Base-by-base conservation (phyloP, 1,140 invertebrate genomes). In the Brachionus calyciflorus region DNA sequence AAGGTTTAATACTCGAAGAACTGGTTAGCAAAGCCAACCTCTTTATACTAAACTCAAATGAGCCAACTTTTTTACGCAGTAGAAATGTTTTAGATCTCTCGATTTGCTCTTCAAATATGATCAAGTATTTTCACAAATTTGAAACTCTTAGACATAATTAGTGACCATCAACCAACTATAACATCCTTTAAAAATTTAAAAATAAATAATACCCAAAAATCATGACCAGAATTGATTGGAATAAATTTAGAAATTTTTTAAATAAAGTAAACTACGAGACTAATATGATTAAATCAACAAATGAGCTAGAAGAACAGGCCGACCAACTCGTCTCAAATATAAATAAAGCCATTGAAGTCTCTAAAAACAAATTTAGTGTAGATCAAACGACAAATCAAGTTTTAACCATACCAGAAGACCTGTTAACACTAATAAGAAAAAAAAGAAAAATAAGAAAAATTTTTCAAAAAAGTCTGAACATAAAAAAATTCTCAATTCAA, bases 371-470 rank as follows among this genome's bases (percentile, higher is more conserved):
- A 26, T 55, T 24, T 26, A 55, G 26, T 24, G 24, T 55, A 55
- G 17, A 17, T 24, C 1, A 55, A 12, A 21, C 19, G 10, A 55
- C 24, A 26, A 26, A 17, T 26, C 19, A 55, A 55, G 26, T 55
- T 26, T 10, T 24, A 21, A 26, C 24, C 12, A 24, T 55, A 21
- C 51, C 51, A 26, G 51, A 55, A 26, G 19, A 55, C 21, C 17
- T 55, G 12, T 26, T 55, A 24, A 55, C 17, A 24, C 24, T 55
- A 24, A 55, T 55, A 24, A 55, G 24, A 26, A 55, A 55, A 55
- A 55, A 55, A 26, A 55, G 51, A 26, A 21, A 55, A 55, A 24
- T 55, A 21, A 55, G 51, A 55, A 55, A 26, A 26, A 55, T 55
- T 26, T 55, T 55, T 26, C 51, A 55, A 55, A 55, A 55, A 55